Percentiles rank a stretch among this genome's conserved stretches.
Evolutionary conservation across 2,888 invertebrate species (phyloP).

Genomic region (Drosophila tanythrix): DNA sequence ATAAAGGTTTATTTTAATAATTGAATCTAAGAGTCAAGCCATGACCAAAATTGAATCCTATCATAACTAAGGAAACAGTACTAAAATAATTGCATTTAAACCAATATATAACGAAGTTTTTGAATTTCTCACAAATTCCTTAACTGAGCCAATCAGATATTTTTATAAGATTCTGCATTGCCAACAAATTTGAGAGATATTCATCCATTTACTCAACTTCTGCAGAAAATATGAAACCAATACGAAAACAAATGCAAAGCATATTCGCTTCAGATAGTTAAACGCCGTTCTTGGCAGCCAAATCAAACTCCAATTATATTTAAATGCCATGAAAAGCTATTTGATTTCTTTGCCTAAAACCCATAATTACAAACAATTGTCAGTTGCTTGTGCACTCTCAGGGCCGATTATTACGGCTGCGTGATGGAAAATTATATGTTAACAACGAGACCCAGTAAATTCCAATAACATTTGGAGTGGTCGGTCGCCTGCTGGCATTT

Average conservation of each 20-base stretch:
- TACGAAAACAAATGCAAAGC: slow-evolving; percentile 15
- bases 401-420: slow-evolving; percentile 60
- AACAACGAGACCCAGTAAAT: slow-evolving; percentile 16
- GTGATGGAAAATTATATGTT: slow-evolving; percentile 59
- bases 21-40: background rate
- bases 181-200: slow-evolving; percentile 39
- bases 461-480: slow-evolving; percentile 22
- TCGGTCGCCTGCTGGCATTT: slow-evolving; percentile 39
- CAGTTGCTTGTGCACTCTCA: slow-evolving; percentile 61
- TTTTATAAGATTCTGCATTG: slow-evolving; percentile 5
- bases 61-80: background rate
- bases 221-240: slow-evolving; percentile 3
- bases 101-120: background rate
- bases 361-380: slow-evolving; percentile 66
- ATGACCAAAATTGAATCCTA: background rate
- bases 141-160: background rate
- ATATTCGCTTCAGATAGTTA: slow-evolving; percentile 30
- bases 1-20: background rate
- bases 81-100: background rate
- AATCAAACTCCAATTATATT: slow-evolving; percentile 68
- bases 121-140: slow-evolving; percentile 11
- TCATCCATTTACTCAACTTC: slow-evolving; percentile 12
- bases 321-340: slow-evolving; percentile 78
- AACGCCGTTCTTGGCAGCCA: slow-evolving; percentile 48
- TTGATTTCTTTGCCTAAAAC: slow-evolving; percentile 60